These are phyloP conservation scores for Hesperophylax magnus DNA, from an alignment of 1,140 invertebrate genomes.

Conservation along the genomic window DNA sequence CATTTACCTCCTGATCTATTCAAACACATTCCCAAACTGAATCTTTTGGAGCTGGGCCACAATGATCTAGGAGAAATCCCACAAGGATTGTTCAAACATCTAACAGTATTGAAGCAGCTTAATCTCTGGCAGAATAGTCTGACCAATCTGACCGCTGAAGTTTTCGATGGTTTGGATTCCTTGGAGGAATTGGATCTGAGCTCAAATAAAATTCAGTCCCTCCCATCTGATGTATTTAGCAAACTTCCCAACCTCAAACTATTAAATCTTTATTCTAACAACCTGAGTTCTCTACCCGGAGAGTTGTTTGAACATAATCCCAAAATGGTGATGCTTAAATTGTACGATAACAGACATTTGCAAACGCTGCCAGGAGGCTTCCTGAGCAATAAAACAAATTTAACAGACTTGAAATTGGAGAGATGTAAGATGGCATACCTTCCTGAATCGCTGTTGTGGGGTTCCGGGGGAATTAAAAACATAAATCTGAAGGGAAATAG, in stretches of 20 bases:
- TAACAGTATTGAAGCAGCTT: slow-evolving; percentile 71
- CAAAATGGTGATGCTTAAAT: slow-evolving; percentile 70
- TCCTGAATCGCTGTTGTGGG: slow-evolving; percentile 73
- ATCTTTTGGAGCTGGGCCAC: slow-evolving; percentile 74
- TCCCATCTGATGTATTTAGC: slow-evolving; percentile 73
- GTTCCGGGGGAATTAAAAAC: slow-evolving; percentile 70
- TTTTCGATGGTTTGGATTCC: slow-evolving; percentile 73
- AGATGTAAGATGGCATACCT: slow-evolving; percentile 68
- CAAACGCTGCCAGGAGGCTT: slow-evolving; percentile 70
- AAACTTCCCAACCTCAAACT: slow-evolving; percentile 72
- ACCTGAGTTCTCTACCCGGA: slow-evolving; percentile 73
- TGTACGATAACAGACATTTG: slow-evolving; percentile 72
- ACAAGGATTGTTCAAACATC: slow-evolving; percentile 72
- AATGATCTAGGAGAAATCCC: slow-evolving; percentile 74
- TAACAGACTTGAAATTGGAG: slow-evolving; percentile 69
- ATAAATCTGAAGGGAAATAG: slow-evolving; percentile 73
- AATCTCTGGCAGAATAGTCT: slow-evolving; percentile 77
- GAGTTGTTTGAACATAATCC: slow-evolving; percentile 72
- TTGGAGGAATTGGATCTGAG: slow-evolving; percentile 75
- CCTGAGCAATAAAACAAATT: slow-evolving; percentile 71
- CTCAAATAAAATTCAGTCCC: slow-evolving; percentile 72
- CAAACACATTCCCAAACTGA: slow-evolving; percentile 69
- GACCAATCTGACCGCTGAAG: slow-evolving; percentile 70
- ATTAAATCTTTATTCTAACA: slow-evolving; percentile 75
- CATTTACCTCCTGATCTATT: slow-evolving; percentile 73